A percentile compares a stretch with the other conserved stretches of the same genome.
Evolutionary conservation across 2,888 invertebrate species (phyloP).

Genomic region (Xestobium rufovillosum): DNA sequence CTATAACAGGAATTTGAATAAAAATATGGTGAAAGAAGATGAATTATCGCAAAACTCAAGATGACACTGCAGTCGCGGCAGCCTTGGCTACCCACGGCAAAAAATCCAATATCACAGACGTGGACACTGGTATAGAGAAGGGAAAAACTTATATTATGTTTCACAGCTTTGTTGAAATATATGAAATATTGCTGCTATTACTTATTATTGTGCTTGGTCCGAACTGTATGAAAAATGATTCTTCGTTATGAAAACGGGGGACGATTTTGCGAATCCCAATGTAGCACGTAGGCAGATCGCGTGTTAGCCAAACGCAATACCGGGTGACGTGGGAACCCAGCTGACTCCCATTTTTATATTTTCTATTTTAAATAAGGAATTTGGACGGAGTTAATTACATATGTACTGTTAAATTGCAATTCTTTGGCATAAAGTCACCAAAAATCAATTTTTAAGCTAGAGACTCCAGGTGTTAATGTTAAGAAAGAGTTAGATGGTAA

Average conservation of each 20-base stretch:
- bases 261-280: no score
- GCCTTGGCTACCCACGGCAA: slow-evolving; percentile 30
- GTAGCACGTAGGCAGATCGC: background rate
- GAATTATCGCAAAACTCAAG: slow-evolving; percentile 38
- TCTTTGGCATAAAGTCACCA: no score
- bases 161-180: slow-evolving; percentile 39
- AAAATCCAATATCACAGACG: slow-evolving; percentile 39
- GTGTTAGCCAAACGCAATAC: no score
- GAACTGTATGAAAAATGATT: slow-evolving; percentile 36
- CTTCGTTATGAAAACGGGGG: slow-evolving; percentile 33
- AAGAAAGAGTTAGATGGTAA: no score
- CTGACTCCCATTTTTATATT: no score
- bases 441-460: no score
- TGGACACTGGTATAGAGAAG: slow-evolving; percentile 32
- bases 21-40: slow-evolving; percentile 38
- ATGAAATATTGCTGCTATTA: slow-evolving; percentile 29
- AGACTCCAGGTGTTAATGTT: no score
- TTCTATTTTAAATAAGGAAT: no score
- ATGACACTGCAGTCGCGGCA: slow-evolving; percentile 35
- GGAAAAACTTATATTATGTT: slow-evolving; percentile 39
- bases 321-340: no score
- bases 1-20: no score
- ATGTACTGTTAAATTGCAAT: no score
- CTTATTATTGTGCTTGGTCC: slow-evolving; percentile 35
- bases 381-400: no score